Evolutionary conservation across 2,888 invertebrate genomes (phyloP).

Genomic region (Sminthurides aquaticus): DNA sequence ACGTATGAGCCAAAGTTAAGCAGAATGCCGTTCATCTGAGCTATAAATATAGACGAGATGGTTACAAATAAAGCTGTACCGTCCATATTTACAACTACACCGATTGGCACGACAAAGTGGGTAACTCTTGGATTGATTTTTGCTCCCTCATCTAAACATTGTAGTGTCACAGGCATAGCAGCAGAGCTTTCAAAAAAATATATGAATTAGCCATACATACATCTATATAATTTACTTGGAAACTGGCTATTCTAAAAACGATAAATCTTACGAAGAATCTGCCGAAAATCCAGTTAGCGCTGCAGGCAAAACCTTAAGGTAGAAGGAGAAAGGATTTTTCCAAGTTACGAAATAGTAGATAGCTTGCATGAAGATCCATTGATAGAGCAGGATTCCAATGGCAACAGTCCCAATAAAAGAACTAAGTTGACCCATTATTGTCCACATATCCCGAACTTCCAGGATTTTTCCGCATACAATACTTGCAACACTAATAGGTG

Average conservation of each 20-base stretch:
- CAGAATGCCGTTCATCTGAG: constrained; percentile 74
- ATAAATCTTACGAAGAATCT: constrained; percentile 71
- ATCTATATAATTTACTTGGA: not conserved
- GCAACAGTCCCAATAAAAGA: constrained; percentile 73
- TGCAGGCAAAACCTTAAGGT: constrained; percentile 71
- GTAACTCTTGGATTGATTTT: constrained; percentile 73
- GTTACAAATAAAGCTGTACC: constrained; percentile 83
- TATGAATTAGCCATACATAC: not conserved
- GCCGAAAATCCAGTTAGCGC: constrained; percentile 82
- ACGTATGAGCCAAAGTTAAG: constrained; percentile 75
- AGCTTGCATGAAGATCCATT: constrained; percentile 72
- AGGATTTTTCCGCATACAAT: constrained; percentile 75
- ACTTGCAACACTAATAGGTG: constrained; percentile 74
- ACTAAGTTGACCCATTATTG: constrained; percentile 51
- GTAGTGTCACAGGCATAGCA: constrained; percentile 78
- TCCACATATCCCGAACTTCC: constrained; percentile 59
- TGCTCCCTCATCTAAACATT: constrained; percentile 75
- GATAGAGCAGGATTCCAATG: constrained; percentile 73
- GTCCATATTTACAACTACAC: constrained; percentile 85
- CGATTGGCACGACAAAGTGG: constrained; percentile 75
- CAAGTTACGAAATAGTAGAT: constrained; percentile 72
- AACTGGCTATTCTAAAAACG: no score
- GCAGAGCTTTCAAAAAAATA: constrained; percentile 59
- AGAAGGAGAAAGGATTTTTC: constrained; percentile 79
- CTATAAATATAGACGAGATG: constrained; percentile 77